Conservation (phyloP, 2,888 invertebrate species). For the Trypoxylon attenuatum region DNA sequence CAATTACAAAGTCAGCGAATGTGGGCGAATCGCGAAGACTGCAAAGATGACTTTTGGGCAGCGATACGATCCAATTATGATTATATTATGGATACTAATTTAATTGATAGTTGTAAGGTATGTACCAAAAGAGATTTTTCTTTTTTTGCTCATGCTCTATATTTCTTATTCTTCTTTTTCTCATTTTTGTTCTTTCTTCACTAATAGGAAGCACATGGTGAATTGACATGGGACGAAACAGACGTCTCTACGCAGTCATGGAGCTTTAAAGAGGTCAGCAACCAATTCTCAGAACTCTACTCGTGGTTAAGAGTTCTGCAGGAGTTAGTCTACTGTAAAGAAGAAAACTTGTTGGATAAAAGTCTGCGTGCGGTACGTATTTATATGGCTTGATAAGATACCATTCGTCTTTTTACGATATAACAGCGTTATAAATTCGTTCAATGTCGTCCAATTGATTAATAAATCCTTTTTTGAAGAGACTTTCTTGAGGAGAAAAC, state of each 20-base stretch:
- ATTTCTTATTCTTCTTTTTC: not conserved
- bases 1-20: constrained; percentile 84
- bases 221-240: constrained; percentile 81
- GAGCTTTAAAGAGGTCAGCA: constrained; percentile 85
- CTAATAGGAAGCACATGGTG: constrained; percentile 85
- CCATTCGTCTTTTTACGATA: constrained; percentile 74
- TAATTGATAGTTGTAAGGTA: constrained; percentile 91
- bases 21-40: constrained; percentile 86
- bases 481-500: no score
- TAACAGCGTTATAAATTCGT: no score
- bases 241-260: constrained; percentile 79
- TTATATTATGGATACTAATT: constrained; percentile 96
- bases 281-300: constrained; percentile 88
- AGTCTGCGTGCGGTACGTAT: constrained; percentile 80
- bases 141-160: no score
- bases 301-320: constrained; percentile 88
- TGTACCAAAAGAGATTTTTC: no score
- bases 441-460: no score
- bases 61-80: constrained; percentile 93
- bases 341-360: constrained; percentile 82
- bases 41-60: constrained; percentile 94
- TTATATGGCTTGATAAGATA: not conserved
- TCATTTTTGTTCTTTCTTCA: not conserved
- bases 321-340: constrained; percentile 85
- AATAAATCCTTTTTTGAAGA: no score